phyloP scores from a whole-genome alignment of 2,113 vertebrate genomes.

The Istiophorus platypterus region DNA sequence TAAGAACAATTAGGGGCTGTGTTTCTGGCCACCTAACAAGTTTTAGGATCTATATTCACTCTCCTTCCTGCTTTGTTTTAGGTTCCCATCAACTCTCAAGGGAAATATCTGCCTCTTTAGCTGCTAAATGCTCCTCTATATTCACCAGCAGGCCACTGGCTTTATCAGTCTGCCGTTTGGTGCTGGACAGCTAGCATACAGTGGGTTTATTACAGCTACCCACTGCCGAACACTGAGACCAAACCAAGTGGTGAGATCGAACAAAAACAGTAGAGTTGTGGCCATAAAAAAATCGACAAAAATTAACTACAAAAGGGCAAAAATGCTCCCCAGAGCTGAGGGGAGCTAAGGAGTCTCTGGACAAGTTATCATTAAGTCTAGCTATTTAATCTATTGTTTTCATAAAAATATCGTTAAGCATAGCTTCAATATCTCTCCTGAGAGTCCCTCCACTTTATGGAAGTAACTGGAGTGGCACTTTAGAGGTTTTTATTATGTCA shows the following conservation, averaged over 20 bases:
- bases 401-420: conserved; percentile 48
- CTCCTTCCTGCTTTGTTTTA: no score
- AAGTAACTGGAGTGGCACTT: not conserved
- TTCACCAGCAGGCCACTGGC: not conserved
- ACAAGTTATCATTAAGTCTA: not conserved
- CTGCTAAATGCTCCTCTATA: not conserved
- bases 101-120: not conserved
- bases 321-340: not conserved
- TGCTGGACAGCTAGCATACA: not conserved
- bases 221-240: not conserved
- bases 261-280: not conserved
- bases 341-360: not conserved
- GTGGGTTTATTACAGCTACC: not conserved
- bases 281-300: not conserved
- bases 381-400: not conserved
- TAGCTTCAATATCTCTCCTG: conserved; percentile 11
- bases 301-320: not conserved
- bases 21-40: no score
- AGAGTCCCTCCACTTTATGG: not conserved
- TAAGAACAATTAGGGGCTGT: no score
- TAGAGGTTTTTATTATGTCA: not conserved
- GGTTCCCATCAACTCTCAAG: no score
- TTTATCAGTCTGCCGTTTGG: not conserved
- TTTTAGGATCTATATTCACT: not conserved
- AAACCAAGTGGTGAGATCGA: not conserved